These are phyloP conservation scores for Tachysurus fulvidraco DNA, from an alignment of 2,113 vertebrate genomes.

Conservation along the genomic window DNA sequence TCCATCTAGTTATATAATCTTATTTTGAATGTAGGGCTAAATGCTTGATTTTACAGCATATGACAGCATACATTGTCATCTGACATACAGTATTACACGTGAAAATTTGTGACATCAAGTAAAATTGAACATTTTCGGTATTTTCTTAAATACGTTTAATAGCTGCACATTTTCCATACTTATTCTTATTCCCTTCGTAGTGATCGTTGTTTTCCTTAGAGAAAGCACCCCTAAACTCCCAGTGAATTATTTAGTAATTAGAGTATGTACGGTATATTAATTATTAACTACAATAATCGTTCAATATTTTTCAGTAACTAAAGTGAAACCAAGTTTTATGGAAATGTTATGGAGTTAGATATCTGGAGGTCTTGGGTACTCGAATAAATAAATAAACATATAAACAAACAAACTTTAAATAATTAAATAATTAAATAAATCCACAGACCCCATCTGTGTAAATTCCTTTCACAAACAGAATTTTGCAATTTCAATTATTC, in stretches of 20 bases:
- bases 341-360: too few species aligned
- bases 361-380: background rate
- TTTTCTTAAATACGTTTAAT: background rate
- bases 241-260: background rate
- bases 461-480: background rate
- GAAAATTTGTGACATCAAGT: background rate
- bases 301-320: background rate
- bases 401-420: too few species aligned
- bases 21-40: background rate
- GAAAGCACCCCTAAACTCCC: background rate
- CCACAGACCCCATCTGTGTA: background rate
- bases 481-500: too few species aligned
- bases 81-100: background rate
- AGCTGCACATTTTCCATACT: background rate
- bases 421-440: background rate
- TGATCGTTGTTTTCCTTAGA: background rate
- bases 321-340: too few species aligned
- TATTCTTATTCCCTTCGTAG: background rate
- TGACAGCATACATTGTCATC: too few species aligned
- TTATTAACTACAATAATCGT: background rate
- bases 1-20: background rate
- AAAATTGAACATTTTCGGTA: background rate
- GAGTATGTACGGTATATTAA: background rate
- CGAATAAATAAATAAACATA: background rate
- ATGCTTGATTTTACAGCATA: background rate